Evolutionary conservation across 2,797 vertebrate genomes (phyloP).

Genomic region (Furcifer pardalis): DNA sequence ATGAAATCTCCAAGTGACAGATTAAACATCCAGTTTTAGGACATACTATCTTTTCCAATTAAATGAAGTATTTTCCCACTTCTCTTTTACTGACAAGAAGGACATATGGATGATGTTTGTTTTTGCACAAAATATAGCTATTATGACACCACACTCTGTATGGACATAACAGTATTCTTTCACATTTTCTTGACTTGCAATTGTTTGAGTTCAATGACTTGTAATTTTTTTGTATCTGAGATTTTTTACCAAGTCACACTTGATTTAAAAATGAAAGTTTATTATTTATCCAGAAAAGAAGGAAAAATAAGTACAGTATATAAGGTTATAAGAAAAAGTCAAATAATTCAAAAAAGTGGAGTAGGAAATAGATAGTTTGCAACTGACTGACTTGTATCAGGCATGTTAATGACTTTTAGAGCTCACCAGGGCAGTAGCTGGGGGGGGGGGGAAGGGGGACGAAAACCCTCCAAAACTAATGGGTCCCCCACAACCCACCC

Average conservation of each 20-base stretch:
- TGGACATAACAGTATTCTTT: not conserved
- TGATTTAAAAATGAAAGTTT: not conserved
- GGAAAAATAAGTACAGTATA: not conserved
- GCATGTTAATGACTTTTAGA: not conserved
- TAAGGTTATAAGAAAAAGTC: not conserved
- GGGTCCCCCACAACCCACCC: too few species aligned
- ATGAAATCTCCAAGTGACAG: constrained; percentile 28
- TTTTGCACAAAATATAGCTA: constrained; percentile 33
- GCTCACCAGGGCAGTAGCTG: too few species aligned
- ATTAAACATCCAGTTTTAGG: constrained; percentile 34
- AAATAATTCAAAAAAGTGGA: not conserved
- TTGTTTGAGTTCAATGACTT: not conserved
- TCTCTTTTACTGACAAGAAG: constrained; percentile 31
- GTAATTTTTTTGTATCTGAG: constrained; percentile 4
- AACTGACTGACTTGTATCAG: not conserved
- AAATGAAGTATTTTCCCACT: constrained; percentile 30
- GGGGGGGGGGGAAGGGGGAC: too few species aligned
- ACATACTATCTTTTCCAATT: constrained; percentile 14
- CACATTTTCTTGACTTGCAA: constrained; percentile 25
- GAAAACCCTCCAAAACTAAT: too few species aligned
- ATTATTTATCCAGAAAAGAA: not conserved
- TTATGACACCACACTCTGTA: constrained; percentile 7
- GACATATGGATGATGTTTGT: constrained; percentile 21
- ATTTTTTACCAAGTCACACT: constrained; percentile 29
- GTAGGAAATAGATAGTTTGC: not conserved